Evolutionary conservation across 2,888 invertebrate genomes (phyloP), one percentile per base, ranked within the genome.

Genomic region (Ariolimax columbianus): DNA sequence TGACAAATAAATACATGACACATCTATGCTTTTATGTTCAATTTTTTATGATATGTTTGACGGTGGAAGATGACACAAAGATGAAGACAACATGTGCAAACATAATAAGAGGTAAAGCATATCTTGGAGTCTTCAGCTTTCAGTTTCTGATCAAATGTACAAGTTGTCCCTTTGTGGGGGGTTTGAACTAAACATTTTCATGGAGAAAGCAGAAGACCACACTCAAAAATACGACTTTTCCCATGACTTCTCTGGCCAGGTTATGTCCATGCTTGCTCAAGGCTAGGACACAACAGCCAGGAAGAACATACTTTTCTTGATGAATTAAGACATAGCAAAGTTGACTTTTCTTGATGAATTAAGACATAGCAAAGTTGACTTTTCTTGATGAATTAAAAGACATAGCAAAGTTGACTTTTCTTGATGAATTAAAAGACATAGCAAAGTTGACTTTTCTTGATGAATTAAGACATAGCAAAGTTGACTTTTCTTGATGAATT

Each of bases 201-300:
- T 82, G 36, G n/a, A 82, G 82, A 82, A 82, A 82, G 82, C 73
- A 30, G 82, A 38, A 63, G 47, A 82, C 82, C n/a, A 75, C n/a
- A 9, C 4, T 11, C 19, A 14, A 38, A 75, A 33, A 33, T 19
- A 0, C 33, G 51, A 43, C 68, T 33, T 40, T 30, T 7, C 14
- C 30, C 19, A 30, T 1, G 17, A 43, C 79, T 43, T 79, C 33
- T 11, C 14, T 79, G 7, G 17, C 30, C 68, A 66, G 36, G 9
- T 2, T 66, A 43, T 40, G 68, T 66, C 40, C 47, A 66, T 43
- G 38, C 68, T 66, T 79, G 79, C 79, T 79, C 79, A 79, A 68
- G 66, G 47, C 79, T 79, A 36, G 43, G 55, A 66, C 63, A 47
- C 43, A 66, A 11, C 17, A 33, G 51, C 30, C 51, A 75, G 19